Conservation (phyloP, 1,140 invertebrate species). For the Drosophila pseudoananassae region DNA sequence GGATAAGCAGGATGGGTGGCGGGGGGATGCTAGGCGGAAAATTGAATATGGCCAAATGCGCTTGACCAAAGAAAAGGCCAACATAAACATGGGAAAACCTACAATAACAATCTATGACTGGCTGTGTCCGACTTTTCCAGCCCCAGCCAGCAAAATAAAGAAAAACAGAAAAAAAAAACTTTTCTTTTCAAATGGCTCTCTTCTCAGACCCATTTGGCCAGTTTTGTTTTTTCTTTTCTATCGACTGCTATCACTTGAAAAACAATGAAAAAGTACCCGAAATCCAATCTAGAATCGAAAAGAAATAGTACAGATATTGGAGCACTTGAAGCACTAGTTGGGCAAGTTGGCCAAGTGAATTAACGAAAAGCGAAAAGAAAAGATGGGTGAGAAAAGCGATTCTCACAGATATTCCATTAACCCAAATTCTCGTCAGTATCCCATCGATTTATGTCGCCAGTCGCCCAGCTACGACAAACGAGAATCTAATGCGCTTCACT, state of each 20-base stretch:
- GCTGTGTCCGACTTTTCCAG: constrained; percentile 57
- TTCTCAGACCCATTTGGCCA: constrained; percentile 40
- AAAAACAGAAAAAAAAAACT: constrained; percentile 43
- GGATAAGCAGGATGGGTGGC: background rate
- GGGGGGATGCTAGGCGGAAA: constrained; percentile 28
- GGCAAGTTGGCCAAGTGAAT: background rate
- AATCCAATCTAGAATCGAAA: constrained; percentile 24
- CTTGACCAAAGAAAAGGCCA: constrained; percentile 71
- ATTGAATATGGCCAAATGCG: constrained; percentile 64
- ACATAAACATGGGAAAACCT: constrained; percentile 59
- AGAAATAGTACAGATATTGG: background rate
- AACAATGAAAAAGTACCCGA: constrained; percentile 5
- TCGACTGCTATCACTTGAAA: constrained; percentile 16
- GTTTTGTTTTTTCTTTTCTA: constrained; percentile 35
- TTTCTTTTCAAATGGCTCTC: constrained; percentile 47
- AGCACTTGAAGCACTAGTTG: background rate
- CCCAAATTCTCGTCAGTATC: constrained; percentile 49
- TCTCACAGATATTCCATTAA: constrained; percentile 75
- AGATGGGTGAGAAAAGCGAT: constrained; percentile 7
- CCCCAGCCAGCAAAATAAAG: constrained; percentile 5
- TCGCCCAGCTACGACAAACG: constrained; percentile 54
- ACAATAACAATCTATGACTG: constrained; percentile 36
- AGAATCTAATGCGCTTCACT: constrained; percentile 66
- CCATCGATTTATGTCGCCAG: constrained; percentile 61
- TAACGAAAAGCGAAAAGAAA: background rate